A percentile compares a stretch with the other conserved stretches of the same genome.
phyloP scores from a whole-genome alignment of 2,113 vertebrate genomes.

The Pterocles burchelli region DNA sequence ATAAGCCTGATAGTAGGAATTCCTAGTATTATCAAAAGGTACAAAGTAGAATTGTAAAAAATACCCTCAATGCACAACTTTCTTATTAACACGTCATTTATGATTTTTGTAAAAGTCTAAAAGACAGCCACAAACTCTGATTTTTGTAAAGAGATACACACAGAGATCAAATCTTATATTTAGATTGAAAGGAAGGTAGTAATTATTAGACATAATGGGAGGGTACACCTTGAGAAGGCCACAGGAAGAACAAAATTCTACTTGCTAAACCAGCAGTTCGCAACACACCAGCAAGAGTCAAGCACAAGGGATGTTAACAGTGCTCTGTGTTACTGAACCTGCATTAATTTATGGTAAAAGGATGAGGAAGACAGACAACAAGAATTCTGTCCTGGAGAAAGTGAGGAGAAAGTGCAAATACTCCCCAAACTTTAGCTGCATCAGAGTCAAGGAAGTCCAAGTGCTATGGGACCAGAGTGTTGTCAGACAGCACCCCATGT shows the following conservation, averaged over 20 bases:
- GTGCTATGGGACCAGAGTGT: background rate
- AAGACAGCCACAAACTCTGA: background rate
- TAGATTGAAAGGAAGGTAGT: background rate
- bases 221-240: background rate
- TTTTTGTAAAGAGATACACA: background rate
- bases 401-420: background rate
- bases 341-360: background rate
- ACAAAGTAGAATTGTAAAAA: background rate
- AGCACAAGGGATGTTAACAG: accelerated
- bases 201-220: background rate
- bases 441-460: background rate
- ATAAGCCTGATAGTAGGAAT: background rate
- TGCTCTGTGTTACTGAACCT: background rate
- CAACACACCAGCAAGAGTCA: background rate
- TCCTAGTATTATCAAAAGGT: background rate
- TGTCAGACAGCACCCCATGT: background rate
- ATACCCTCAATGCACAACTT: background rate
- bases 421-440: background rate
- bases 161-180: background rate
- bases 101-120: background rate
- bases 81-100: background rate
- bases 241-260: background rate
- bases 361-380: background rate
- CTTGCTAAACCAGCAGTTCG: background rate
- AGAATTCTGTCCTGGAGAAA: background rate